Percentiles rank a stretch among this genome's conserved stretches.
Conservation (phyloP, 2,888 invertebrate species). For the Galerucella pusilla region DNA sequence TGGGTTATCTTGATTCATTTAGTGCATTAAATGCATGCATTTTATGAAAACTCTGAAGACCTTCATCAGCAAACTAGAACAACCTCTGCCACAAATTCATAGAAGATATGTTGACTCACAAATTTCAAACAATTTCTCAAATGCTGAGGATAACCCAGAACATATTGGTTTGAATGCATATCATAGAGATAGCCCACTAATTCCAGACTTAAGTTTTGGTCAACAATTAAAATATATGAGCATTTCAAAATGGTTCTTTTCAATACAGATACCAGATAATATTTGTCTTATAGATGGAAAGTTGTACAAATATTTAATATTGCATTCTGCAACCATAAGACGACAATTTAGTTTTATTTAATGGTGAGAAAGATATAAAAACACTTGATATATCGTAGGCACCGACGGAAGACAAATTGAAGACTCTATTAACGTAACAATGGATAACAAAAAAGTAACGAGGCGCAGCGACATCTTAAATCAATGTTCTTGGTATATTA, state of each 20-base stretch:
- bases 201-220: constrained; percentile 18
- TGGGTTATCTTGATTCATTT: constrained; percentile 8
- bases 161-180: constrained; percentile 2
- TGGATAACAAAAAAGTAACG: too few species aligned
- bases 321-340: constrained; percentile 16
- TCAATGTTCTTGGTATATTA: too few species aligned
- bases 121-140: constrained; percentile 16
- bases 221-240: constrained; percentile 18
- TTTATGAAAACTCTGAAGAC: constrained; percentile 20
- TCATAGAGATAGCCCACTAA: constrained; percentile 19
- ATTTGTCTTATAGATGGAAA: constrained; percentile 20
- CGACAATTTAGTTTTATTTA: too few species aligned
- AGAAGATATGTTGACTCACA: constrained; percentile 15
- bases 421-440: too few species aligned
- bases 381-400: too few species aligned
- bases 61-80: constrained; percentile 20
- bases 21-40: constrained; percentile 14
- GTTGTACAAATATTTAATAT: constrained; percentile 21
- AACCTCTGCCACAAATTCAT: constrained; percentile 21
- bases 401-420: too few species aligned
- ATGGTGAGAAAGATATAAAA: too few species aligned
- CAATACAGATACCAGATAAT: constrained; percentile 19
- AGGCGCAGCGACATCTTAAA: too few species aligned
- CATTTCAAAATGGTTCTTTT: constrained; percentile 14
- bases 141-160: constrained; percentile 11